phyloP scores from a whole-genome alignment of 2,888 invertebrate species.

The Aelia acuminata region DNA sequence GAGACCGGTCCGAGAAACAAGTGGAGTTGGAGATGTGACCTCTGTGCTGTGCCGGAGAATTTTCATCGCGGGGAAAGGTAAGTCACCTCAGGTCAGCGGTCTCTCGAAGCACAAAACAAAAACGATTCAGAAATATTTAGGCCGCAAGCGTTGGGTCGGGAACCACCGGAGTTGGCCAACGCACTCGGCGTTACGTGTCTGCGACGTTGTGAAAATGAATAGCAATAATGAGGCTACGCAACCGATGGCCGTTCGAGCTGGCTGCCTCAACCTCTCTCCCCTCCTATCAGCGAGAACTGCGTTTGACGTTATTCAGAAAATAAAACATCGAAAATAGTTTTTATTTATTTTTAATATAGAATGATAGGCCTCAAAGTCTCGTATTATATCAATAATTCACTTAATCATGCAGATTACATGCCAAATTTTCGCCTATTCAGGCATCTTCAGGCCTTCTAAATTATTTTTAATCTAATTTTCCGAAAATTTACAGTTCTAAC shows the following conservation, averaged over 20 bases:
- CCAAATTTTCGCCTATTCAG: no score
- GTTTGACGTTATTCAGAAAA: no score
- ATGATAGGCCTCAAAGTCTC: no score
- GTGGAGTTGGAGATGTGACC: background rate
- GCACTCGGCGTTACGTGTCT: background rate
- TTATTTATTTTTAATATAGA: no score
- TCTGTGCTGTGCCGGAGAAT: background rate
- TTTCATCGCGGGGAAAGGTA: background rate
- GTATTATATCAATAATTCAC: no score
- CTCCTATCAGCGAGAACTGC: no score
- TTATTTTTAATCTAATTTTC: no score
- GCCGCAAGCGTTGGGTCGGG: background rate
- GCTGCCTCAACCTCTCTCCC: background rate
- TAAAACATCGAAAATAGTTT: no score
- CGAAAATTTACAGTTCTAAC: no score
- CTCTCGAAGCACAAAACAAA: background rate
- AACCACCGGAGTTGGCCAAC: constrained; percentile 8
- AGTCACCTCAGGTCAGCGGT: background rate
- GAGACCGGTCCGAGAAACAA: background rate
- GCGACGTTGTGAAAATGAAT: background rate
- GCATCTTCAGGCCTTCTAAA: no score
- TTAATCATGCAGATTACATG: no score
- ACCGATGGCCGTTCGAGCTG: background rate
- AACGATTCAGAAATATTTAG: constrained; percentile 20
- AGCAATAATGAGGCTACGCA: constrained; percentile 1